Evolutionary conservation across 1,140 invertebrate genomes (phyloP).

Genomic region (Centruroides sculpturatus): DNA sequence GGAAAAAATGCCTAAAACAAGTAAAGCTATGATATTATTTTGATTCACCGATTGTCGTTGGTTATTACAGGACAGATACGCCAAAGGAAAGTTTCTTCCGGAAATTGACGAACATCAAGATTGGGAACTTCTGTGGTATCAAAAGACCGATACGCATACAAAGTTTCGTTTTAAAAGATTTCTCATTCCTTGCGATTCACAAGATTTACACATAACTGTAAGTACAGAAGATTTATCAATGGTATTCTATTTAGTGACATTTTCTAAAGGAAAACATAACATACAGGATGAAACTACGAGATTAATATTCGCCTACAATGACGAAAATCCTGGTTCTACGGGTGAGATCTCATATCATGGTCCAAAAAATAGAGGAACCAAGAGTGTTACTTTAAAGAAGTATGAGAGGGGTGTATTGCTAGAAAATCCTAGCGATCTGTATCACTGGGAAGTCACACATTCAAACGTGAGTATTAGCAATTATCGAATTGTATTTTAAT

Average conservation of each 20-base stretch:
- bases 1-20: no score
- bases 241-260: neutral
- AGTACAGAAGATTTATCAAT: neutral
- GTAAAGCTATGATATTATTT: no score
- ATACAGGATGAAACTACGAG: slow-evolving; percentile 20
- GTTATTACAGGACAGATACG: slow-evolving; percentile 19
- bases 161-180: slow-evolving; percentile 18
- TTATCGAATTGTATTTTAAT: no score
- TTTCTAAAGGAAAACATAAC: neutral
- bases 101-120: slow-evolving; percentile 18
- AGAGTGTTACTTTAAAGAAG: slow-evolving; percentile 12
- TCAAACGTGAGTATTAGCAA: slow-evolving; percentile 3
- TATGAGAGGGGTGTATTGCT: neutral
- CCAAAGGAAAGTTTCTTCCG: slow-evolving; percentile 17
- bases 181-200: slow-evolving; percentile 21
- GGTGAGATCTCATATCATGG: slow-evolving; percentile 17
- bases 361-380: slow-evolving; percentile 10
- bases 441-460: slow-evolving; percentile 11
- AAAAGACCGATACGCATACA: slow-evolving; percentile 22
- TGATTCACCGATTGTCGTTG: neutral
- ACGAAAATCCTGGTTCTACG: slow-evolving; percentile 18
- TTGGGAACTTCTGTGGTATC: slow-evolving; percentile 19
- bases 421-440: neutral
- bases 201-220: slow-evolving; percentile 12
- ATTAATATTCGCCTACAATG: slow-evolving; percentile 21